Percentiles rank a stretch among this genome's conserved stretches.
Evolutionary conservation across 2,113 vertebrate species (phyloP).

Genomic region (Hydropotes inermis): DNA sequence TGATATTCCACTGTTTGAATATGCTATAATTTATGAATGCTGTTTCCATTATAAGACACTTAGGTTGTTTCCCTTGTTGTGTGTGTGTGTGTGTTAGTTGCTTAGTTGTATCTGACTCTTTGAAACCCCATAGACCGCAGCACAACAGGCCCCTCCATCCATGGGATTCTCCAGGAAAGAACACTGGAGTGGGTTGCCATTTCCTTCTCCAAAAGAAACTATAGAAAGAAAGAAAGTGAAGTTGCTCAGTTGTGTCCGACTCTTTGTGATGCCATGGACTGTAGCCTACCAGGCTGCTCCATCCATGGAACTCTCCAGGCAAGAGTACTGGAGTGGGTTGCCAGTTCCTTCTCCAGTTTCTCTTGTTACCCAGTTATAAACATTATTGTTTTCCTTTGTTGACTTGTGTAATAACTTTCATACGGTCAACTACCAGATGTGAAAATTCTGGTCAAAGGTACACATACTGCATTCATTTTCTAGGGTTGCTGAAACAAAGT

Average conservation of each 20-base stretch:
- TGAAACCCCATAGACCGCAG: not conserved
- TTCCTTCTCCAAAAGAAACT: not conserved
- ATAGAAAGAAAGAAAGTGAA: not conserved
- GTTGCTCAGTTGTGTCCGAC: not conserved
- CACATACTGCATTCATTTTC: not conserved
- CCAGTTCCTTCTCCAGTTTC: not conserved
- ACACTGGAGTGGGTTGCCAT: not conserved
- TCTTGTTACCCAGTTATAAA: not conserved
- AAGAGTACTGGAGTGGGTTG: not conserved
- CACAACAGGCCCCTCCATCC: not conserved
- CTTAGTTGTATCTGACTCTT: not conserved
- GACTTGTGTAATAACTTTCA: not conserved
- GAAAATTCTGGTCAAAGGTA: not conserved
- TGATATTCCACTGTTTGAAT: not conserved
- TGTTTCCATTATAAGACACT: not conserved
- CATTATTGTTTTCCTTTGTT: not conserved
- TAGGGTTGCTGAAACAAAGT: not conserved
- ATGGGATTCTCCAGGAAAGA: not conserved
- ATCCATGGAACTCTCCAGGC: not conserved
- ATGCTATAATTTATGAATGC: not conserved
- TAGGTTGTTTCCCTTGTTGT: not conserved
- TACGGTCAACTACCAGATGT: not conserved
- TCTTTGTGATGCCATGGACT: not conserved
- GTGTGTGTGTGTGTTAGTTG: not conserved
- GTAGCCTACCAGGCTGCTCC: not conserved